Evolutionary conservation across 2,888 invertebrate species (phyloP).

Genomic region (Mayetiola destructor): DNA sequence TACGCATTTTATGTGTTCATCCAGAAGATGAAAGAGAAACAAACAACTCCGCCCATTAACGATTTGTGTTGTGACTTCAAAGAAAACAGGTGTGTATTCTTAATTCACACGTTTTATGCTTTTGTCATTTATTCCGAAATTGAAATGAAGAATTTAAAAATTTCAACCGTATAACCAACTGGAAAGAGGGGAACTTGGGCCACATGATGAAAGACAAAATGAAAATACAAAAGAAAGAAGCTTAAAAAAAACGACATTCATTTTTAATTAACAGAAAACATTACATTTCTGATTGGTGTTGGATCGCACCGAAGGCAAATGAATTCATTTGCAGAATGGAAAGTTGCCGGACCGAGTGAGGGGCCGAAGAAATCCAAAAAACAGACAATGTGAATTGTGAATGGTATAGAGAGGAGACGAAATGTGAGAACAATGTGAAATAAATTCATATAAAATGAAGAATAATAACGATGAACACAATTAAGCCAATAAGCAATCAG

Average conservation of each 20-base stretch:
- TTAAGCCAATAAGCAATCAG: constrained; percentile 5
- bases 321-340: no score
- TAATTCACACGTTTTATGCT: neutral
- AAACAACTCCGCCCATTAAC: constrained; percentile 5
- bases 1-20: neutral
- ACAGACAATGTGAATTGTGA: constrained; percentile 3
- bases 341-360: no score
- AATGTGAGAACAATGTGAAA: neutral
- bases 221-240: neutral
- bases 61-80: constrained; percentile 2
- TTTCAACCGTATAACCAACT: neutral
- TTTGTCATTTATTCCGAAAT: neutral
- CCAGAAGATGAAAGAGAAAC: neutral
- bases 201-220: no score
- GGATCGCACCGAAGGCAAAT: no score
- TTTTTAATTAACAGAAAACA: constrained; percentile 10
- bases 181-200: neutral
- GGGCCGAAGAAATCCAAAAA: no score
- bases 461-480: neutral
- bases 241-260: neutral
- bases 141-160: neutral
- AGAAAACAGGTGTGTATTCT: constrained; percentile 11
- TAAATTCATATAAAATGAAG: neutral
- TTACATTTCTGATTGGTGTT: neutral
- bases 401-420: neutral